Base-by-base conservation (phyloP, 2,797 vertebrate species). In the Euphonia xanthogaster region DNA sequence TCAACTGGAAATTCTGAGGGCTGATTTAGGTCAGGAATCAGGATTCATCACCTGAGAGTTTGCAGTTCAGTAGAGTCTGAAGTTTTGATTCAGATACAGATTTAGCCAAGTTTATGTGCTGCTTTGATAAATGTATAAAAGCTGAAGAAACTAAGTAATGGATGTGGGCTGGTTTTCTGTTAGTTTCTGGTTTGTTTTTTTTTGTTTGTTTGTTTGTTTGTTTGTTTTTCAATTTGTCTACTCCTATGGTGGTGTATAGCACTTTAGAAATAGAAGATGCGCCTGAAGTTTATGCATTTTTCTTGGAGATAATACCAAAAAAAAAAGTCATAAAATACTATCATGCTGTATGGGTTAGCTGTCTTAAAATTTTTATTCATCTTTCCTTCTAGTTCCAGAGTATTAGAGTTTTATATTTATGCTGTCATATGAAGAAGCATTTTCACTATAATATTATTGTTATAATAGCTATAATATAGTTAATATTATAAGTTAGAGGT, bases 1-100 rank as follows among this genome's bases (percentile, higher is more conserved):
- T 81, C 45, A 37, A 0, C 60, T 70, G 77, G 31, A 92, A 94
- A 95, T 10, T 51, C 44, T 67, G 76, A 66, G 67, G 13, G 67
- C 51, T 78, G 27, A 92, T 91, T 88, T 51, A 87, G 93, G 72
- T 80, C 65, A 85, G 44, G 74, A 89, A 66, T 87, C 60, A 71
- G 45, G 76, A 78, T 61, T 79, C 74, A 82, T 86, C 50, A 79
- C 24, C 80, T 92, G 53, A 73, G n/a, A 80, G 23, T 50, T 4
- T 57, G 44, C 13, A 83, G 22, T 76, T 90, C 61, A 93, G 23
- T 14, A 83, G 31, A 86, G 18, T 80, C 63, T 86, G 33, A 83
- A 81, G 23, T 93, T 95, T 84, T 95, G 92, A 80, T 76, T 92
- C 73, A 81, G 31, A 77, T 13, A 77, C 27, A 80, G 28, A 54